Evolutionary conservation across 2,888 invertebrate species (phyloP), one percentile per base, ranked within the genome.

Genomic region (Parelbella ahira): DNA sequence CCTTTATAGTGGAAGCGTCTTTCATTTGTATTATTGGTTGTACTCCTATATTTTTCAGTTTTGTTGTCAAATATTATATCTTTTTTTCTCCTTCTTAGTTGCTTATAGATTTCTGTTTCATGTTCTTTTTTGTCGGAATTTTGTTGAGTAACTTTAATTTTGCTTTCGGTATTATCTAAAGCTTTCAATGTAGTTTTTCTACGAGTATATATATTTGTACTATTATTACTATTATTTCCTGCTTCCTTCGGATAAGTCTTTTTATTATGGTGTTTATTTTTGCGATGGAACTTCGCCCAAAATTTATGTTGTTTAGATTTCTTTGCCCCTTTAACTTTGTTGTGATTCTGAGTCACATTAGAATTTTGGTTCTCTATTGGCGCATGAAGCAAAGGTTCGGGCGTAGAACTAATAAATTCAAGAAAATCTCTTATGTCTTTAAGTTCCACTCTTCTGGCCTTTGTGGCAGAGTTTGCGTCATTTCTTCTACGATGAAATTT

Each of bases 401-500:
- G 19, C 9, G 32, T 39, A 8, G 39, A 23, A n/a, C 30, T 33
- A 5, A 33, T 8, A 7, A 41, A 33, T 13, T 41, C 25, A 25
- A 41, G 13, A 20, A 32, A 33, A 0, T 33, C 41, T 9, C 24
- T 19, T 20, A 33, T 21, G 9, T 41, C 27, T 25, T 41, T 25
- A 7, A 33, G 19, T 5, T 9, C 20, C 3, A 18, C 6, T 1
- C 10, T 39, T 13, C 9, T 9, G 15, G n/a, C 20, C n/a, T 25
- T 18, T 2, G 10, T 19, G 1, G 1, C 18, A 4, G 8, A 4
- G 3, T 27, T 3, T 5, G 5, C 9, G 1, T 18, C 9, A 27
- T 24, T 21, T 11, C 23, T 38, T 48, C 43, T 43, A 23, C 43
- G 36, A 13, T 15, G 25, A 19, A 34, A 33, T 18, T 15, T 18